phyloP scores from a whole-genome alignment of 37 sponge, comb jelly and placozoan species.

The Eunapius fragilis region DNA sequence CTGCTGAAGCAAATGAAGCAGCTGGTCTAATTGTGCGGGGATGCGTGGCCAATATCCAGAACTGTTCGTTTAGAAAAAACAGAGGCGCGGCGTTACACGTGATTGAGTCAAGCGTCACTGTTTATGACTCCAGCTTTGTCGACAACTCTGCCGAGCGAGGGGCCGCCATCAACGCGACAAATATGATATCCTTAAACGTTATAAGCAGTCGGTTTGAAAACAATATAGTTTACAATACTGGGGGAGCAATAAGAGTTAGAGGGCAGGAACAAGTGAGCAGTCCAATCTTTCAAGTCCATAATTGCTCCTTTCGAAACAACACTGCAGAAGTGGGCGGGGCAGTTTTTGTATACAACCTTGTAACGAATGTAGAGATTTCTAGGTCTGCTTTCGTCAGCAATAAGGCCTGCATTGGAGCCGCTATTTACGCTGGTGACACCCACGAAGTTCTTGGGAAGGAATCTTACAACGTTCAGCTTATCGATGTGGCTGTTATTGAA shows the following conservation, averaged over 20 bases:
- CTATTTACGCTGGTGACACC: background rate
- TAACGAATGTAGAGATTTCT: background rate
- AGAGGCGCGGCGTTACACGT: background rate
- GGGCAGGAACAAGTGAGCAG: background rate
- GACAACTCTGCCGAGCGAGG: constrained; percentile 14
- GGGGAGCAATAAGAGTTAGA: background rate
- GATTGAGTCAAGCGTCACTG: background rate
- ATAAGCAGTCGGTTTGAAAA: background rate
- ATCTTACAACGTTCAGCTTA: background rate
- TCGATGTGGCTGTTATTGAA: constrained; percentile 17
- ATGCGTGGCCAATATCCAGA: background rate
- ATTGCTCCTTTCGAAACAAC: background rate
- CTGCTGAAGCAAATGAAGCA: background rate
- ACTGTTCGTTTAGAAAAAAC: background rate
- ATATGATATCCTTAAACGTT: constrained; percentile 18
- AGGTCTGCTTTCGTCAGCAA: background rate
- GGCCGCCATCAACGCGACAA: constrained; percentile 11
- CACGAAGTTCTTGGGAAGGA: background rate
- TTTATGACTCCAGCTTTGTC: constrained; percentile 3
- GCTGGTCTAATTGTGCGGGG: background rate
- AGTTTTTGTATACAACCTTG: background rate
- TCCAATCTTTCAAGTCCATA: background rate
- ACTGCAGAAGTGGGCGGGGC: background rate
- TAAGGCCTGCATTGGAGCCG: background rate
- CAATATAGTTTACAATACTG: constrained; percentile 2